A percentile compares a stretch with the other conserved stretches of the same genome.
Conservation (phyloP, 2,797 vertebrate species). For the Chromobotia macracanthus region DNA sequence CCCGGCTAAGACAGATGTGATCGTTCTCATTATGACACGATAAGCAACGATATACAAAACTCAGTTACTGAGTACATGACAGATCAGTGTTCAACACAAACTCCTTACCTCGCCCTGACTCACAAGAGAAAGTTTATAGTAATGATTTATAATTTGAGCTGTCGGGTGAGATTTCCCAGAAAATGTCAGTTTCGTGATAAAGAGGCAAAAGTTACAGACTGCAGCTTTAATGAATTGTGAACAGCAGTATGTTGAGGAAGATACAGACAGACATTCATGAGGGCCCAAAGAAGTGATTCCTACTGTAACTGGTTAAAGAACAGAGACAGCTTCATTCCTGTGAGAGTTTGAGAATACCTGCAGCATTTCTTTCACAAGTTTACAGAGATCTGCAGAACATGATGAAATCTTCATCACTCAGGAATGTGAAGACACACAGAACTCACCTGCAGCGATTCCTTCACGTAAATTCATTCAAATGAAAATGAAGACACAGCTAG, state of each 20-base stretch:
- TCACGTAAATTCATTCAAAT: conserved; percentile 28
- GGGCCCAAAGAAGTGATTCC: background rate
- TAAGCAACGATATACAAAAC: too few relatives aligned
- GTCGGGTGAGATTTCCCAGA: too few relatives aligned
- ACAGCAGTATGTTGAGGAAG: background rate
- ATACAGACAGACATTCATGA: background rate
- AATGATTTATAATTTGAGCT: too few relatives aligned
- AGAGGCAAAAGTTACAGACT: too few relatives aligned
- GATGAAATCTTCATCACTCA: conserved; percentile 17
- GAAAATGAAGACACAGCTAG: background rate
- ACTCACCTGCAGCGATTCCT: background rate
- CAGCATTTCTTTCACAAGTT: background rate
- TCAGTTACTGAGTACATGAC: too few relatives aligned
- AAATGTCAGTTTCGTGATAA: too few relatives aligned
- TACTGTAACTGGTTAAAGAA: too few relatives aligned
- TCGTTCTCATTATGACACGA: background rate
- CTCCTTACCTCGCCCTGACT: too few relatives aligned
- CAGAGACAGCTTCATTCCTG: background rate
- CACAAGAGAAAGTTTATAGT: too few relatives aligned
- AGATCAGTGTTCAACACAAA: too few relatives aligned
- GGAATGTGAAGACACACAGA: background rate
- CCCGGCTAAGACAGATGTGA: background rate
- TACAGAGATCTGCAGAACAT: background rate
- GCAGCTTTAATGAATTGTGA: too few relatives aligned
- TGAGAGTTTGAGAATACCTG: background rate